A percentile compares a stretch with the other conserved stretches of the same genome.
Evolutionary conservation across 2,113 vertebrate genomes (phyloP).

Genomic region (Steatornis caripensis): DNA sequence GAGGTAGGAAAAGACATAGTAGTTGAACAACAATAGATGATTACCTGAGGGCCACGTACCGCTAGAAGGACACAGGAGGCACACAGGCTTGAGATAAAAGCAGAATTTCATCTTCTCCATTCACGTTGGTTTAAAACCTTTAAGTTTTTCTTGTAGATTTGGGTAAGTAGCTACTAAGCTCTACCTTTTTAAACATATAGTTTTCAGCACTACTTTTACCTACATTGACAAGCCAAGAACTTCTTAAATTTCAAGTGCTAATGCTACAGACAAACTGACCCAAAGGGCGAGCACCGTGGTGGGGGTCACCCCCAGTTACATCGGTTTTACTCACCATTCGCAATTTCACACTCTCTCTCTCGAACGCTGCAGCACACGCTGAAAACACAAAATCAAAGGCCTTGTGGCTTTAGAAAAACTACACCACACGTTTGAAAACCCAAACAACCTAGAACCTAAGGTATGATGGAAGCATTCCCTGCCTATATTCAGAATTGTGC

Average conservation of each 20-base stretch:
- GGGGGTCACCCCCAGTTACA: fast-evolving
- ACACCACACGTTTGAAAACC: fast-evolving
- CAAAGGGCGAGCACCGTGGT: fast-evolving
- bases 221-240: neutral
- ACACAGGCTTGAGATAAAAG: neutral
- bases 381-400: neutral
- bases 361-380: neutral
- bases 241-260: neutral
- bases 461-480: neutral
- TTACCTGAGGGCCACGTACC: neutral
- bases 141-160: neutral
- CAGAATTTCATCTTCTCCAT: neutral
- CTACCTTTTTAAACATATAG: neutral
- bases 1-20: neutral
- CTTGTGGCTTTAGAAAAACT: neutral
- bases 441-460: neutral
- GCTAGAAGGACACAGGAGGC: neutral
- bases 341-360: neutral
- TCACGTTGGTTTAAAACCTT: neutral
- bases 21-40: neutral
- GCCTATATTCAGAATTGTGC: neutral
- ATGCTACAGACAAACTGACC: fast-evolving
- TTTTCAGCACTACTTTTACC: neutral
- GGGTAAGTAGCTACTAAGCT: neutral
- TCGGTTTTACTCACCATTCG: neutral